Conservation (phyloP, 2,888 invertebrate genomes). For the Ochlodes sylvanus region DNA sequence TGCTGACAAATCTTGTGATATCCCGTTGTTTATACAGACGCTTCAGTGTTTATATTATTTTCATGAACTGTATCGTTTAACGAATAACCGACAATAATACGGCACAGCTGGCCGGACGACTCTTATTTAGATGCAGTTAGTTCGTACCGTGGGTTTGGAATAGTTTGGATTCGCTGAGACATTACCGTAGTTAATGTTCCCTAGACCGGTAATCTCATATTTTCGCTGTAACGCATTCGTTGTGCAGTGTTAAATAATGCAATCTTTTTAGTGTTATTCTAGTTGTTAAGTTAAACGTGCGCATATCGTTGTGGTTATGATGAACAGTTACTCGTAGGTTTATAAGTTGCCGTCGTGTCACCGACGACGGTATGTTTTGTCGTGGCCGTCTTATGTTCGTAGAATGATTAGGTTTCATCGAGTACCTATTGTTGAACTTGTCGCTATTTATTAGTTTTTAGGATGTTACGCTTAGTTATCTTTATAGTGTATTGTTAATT, state of each 20-base stretch:
- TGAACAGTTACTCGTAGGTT: conserved; percentile 71
- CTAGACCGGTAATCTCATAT: conserved; percentile 66
- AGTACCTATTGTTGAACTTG: conserved; percentile 56
- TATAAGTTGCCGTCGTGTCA: conserved; percentile 59
- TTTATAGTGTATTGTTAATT: conserved; percentile 56
- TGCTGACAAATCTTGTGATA: conserved; percentile 78
- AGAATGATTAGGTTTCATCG: conserved; percentile 55
- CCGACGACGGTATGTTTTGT: conserved; percentile 50
- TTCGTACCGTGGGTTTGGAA: conserved; percentile 51
- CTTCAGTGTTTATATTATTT: conserved; percentile 56
- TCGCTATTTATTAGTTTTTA: conserved; percentile 64
- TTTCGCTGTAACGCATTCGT: conserved; percentile 49
- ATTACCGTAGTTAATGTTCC: conserved; percentile 62
- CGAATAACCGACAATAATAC: conserved; percentile 56
- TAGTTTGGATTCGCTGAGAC: conserved; percentile 55
- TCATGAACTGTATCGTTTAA: conserved; percentile 46
- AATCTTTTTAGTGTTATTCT: conserved; percentile 62
- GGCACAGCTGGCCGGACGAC: conserved; percentile 53
- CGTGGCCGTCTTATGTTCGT: conserved; percentile 76
- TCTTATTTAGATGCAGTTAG: conserved; percentile 20
- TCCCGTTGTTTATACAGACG: conserved; percentile 54
- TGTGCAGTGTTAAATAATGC: conserved; percentile 45
- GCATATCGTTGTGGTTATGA: conserved; percentile 80
- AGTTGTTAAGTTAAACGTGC: conserved; percentile 76
- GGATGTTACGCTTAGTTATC: conserved; percentile 58